Percentiles rank a stretch among this genome's conserved stretches.
These are phyloP conservation scores for Leucoraja ocellata DNA, from an alignment of 2,797 vertebrate genomes.

Conservation along the genomic window DNA sequence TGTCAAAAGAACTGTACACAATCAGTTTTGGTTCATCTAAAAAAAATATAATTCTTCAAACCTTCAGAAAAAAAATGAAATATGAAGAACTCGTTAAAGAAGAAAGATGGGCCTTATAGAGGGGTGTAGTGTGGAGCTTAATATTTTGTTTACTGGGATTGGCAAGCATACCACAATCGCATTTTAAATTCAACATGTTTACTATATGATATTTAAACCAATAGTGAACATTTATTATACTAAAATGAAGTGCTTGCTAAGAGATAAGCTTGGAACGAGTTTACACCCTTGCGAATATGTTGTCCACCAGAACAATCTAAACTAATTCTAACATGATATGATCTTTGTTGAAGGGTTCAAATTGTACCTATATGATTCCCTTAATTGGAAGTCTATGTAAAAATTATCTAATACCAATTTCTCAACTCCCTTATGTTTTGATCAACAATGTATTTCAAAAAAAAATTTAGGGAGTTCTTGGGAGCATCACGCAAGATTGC, in stretches of 20 bases:
- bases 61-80: neutral
- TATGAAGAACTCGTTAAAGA: neutral
- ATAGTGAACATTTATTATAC: neutral
- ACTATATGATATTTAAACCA: no score
- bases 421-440: neutral
- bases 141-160: neutral
- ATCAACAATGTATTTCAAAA: neutral
- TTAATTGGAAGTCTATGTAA: neutral
- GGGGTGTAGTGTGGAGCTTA: neutral
- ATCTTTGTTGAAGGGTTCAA: neutral
- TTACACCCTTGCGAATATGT: neutral
- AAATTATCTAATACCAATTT: neutral
- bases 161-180: neutral
- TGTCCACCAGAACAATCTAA: neutral
- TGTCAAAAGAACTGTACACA: neutral
- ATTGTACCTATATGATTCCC: no score
- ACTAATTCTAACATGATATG: neutral
- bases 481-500: neutral
- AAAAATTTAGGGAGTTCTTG: neutral
- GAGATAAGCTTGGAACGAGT: neutral
- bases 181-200: neutral
- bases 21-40: no score
- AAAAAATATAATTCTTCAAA: neutral
- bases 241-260: neutral
- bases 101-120: neutral